Percentiles rank a stretch among this genome's conserved stretches.
phyloP scores from a whole-genome alignment of 1,140 invertebrate genomes.

The Leguminivora glycinivorella region DNA sequence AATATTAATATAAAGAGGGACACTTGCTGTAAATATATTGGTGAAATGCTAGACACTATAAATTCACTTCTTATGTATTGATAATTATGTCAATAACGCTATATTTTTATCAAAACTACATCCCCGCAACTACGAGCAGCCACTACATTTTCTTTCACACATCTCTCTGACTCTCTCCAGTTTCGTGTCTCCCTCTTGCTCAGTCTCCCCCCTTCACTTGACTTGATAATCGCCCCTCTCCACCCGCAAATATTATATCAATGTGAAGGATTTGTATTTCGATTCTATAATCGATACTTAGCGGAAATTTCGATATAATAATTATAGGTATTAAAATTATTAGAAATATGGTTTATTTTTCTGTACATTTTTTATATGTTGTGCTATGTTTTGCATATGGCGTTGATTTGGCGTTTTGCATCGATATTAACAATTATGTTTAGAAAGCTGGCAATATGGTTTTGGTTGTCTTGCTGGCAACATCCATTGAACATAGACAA shows the following conservation, averaged over 20 bases:
- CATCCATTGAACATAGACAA: too few species aligned
- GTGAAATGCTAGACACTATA: slow-evolving; percentile 35
- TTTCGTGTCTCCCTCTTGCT: background rate
- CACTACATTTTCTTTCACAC: slow-evolving; percentile 28
- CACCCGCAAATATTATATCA: slow-evolving; percentile 19
- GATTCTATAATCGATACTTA: slow-evolving; percentile 1
- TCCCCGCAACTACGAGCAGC: slow-evolving; percentile 25
- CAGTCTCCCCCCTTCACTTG: slow-evolving; percentile 6
- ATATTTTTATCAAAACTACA: slow-evolving; percentile 26
- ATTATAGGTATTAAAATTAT: background rate
- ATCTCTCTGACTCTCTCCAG: slow-evolving; percentile 12
- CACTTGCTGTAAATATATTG: slow-evolving; percentile 2
- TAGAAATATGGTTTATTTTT: too few species aligned
- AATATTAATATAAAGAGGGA: slow-evolving; percentile 18
- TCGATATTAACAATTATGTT: too few species aligned
- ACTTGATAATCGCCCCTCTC: slow-evolving; percentile 27
- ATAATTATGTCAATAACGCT: slow-evolving; percentile 19
- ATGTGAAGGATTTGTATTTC: background rate
- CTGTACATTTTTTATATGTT: too few species aligned
- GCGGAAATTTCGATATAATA: background rate
- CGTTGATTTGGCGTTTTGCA: too few species aligned
- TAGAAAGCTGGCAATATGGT: too few species aligned
- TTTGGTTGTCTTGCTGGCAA: too few species aligned
- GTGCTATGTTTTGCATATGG: too few species aligned
- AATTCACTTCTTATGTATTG: slow-evolving; percentile 33